Evolutionary conservation across 30 jellyfish, hydroid and myxozoan species (phyloP), one percentile per base, ranked within the genome.

Genomic region (Cassiopea andromeda): DNA sequence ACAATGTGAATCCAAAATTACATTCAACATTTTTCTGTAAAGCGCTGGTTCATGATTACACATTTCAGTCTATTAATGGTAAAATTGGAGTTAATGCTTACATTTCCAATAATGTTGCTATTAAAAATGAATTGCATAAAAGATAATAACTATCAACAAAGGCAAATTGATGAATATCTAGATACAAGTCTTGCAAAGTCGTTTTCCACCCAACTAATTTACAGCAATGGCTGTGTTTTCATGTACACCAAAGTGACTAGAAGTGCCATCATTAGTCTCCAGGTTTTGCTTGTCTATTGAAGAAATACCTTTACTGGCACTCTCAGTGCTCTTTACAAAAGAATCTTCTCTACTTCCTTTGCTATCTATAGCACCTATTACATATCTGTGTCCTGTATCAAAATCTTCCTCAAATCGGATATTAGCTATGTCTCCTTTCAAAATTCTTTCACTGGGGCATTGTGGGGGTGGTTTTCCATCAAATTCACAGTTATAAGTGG

Each of bases 301-400:
- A 1, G 80, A 27, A 8, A 80, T 16, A 7, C 60, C 60, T 61
- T 66, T 60, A 18, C 38, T 6, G 47, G 17, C 9, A 38, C 49
- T 6, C 12, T 59, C 46, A 19, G 49, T 48, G 44, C 60, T 80
- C 46, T 60, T 61, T 80, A 2, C 74, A 3, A 10, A 46, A 13
- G 7, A n/a, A 38, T 15, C 73, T 19, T 49, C 86, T 8, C 12
- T 48, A 19, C 7, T 6, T 9, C 0, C 69, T 19, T 16, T 49
- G 15, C 38, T 77, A 6, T 14, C 70, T 12, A 44, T 2, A 8
- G 90, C 38, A 4, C 84, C 90, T 16, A 90, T 84, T 64, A 90
- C 91, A 76, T 74, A 90, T 83, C 93, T 75, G 60, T 90, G 97
- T 1, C 97, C 97, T 16, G 97, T 90, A 43, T 90, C 97, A 69